Evolutionary conservation across 1,140 invertebrate species (phyloP), one percentile per base, ranked within the genome.

Genomic region (Halictus rubicundus): DNA sequence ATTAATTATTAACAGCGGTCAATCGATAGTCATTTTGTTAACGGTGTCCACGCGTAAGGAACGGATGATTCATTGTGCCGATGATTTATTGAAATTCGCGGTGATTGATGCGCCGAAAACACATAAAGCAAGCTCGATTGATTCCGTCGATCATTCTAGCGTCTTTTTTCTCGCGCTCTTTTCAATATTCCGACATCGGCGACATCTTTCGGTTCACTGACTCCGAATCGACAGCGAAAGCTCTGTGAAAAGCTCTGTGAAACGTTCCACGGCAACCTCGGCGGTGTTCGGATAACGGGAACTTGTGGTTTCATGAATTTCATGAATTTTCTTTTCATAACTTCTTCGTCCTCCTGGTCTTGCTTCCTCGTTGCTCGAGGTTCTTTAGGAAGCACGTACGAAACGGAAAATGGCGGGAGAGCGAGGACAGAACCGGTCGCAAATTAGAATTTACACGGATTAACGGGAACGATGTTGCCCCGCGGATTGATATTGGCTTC

Each of bases 101-200:
- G 23, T 68, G 73, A 75, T 75, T 27, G 73, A 75, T 65, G 61
- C 37, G 27, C n/a, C 27, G 9, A 27, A 75, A 57, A 59, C 63
- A 14, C 7, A 23, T 25, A 46, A 10, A 16, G 57, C 25, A 52
- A 42, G 39, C 39, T 42, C 39, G 49, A 52, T 19, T 7, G 49
- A 21, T 54, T 16, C 49, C 21, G 16, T 54, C 49, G 49, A 54
- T 54, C 49, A 21, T 54, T 54, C 49, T 0, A 3, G 16, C 6
- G 21, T 52, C 12, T 52, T 19, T 42, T 42, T 42, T 42, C 39
- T 42, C 39, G 39, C 39, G 42, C 49, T 16, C 49, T 54, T 54
- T 54, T 54, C 49, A 54, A 54, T 54, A 54, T 54, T 21, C 6
- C 21, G n/a, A n/a, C n/a, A n/a, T n/a, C n/a, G n/a, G 21, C 21